Conservation (phyloP, 1,140 invertebrate species). For the Drosophila willistoni region DNA sequence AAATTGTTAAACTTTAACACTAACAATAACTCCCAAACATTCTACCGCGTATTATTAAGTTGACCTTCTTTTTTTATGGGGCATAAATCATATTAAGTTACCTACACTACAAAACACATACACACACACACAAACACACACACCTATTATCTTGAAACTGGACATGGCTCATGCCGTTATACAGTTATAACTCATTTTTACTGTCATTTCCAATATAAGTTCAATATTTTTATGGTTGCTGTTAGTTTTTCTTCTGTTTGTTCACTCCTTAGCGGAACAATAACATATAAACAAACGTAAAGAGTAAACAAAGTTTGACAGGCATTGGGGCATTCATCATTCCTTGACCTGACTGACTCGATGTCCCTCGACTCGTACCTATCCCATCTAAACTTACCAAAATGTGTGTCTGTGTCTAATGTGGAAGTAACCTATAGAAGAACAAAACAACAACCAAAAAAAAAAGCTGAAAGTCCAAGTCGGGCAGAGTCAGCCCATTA, state of each 20-base stretch:
- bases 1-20: too few species aligned
- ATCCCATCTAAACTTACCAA: conserved; percentile 13
- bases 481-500: conserved; percentile 8
- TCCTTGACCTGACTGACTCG: neutral
- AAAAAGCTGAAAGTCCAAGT: too few species aligned
- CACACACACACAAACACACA: conserved; percentile 10
- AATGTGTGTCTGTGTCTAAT: conserved; percentile 36
- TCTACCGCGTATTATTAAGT: too few species aligned
- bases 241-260: conserved; percentile 19
- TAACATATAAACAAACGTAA: conserved; percentile 27
- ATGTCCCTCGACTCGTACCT: too few species aligned
- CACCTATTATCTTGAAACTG: conserved; percentile 28
- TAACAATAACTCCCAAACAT: too few species aligned
- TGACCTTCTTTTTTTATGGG: neutral
- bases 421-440: neutral
- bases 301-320: conserved; percentile 33
- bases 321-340: conserved; percentile 55
- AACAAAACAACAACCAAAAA: too few species aligned
- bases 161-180: conserved; percentile 26
- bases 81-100: conserved; percentile 6
- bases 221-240: conserved; percentile 63
- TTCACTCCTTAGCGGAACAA: conserved; percentile 9
- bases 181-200: conserved; percentile 63
- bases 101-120: neutral
- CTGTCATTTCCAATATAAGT: conserved; percentile 68